Percentiles rank a stretch among this genome's conserved stretches.
Conservation (phyloP, 2,113 vertebrate genomes). For the Gobio gobio region DNA sequence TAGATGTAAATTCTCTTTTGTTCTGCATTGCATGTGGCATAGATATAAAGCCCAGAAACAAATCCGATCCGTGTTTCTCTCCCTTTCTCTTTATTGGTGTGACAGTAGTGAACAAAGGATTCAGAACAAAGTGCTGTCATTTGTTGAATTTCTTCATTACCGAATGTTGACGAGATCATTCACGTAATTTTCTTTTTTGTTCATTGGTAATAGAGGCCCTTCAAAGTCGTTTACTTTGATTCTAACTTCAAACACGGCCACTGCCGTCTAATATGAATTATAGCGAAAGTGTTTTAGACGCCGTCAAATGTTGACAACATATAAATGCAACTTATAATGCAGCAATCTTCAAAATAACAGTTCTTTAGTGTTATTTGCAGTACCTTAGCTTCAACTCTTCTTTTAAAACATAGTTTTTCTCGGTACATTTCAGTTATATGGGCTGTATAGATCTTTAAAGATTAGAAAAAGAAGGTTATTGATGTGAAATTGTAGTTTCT, state of each 20-base stretch:
- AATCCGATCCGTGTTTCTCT: background rate
- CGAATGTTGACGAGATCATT: slow-evolving; percentile 9
- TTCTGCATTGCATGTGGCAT: background rate
- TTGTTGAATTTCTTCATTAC: slow-evolving; percentile 39
- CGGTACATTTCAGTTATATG: background rate
- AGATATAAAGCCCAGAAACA: background rate
- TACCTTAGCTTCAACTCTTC: background rate
- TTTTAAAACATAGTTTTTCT: background rate
- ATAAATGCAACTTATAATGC: background rate
- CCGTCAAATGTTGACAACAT: background rate
- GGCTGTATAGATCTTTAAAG: background rate
- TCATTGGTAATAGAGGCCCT: background rate
- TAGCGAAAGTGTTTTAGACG: background rate
- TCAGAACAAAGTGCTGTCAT: slow-evolving; percentile 1
- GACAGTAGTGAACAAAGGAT: slow-evolving; percentile 23
- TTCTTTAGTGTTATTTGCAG: background rate
- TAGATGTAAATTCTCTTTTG: background rate
- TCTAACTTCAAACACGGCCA: background rate
- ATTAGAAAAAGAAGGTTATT: background rate
- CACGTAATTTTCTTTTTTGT: background rate
- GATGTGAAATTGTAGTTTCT: background rate
- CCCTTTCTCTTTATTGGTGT: background rate
- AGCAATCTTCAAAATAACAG: background rate
- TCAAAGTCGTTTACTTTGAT: slow-evolving; percentile 25
- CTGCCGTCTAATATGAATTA: background rate